Evolutionary conservation across 2,888 invertebrate species (phyloP).

Genomic region (Mimachlamys varia): DNA sequence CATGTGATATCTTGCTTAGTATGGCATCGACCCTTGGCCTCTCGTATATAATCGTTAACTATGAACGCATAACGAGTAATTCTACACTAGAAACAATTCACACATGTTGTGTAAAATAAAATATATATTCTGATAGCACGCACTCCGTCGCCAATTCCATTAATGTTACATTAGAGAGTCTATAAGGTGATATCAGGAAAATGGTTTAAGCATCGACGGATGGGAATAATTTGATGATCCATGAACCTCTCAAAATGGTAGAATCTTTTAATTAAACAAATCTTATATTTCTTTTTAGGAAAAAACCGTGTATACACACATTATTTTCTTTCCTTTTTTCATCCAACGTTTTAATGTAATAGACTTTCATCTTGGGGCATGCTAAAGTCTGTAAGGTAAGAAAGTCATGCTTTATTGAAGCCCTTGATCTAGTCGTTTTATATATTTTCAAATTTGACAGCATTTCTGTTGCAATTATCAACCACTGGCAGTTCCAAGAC

Average conservation of each 20-base stretch:
- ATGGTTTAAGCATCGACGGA: background rate
- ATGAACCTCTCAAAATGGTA: background rate
- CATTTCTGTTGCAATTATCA: background rate
- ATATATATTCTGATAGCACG: background rate
- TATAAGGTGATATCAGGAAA: background rate
- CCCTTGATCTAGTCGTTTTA: background rate
- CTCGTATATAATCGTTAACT: conserved; percentile 10
- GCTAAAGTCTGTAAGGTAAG: background rate
- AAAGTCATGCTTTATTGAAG: background rate
- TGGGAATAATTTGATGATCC: background rate
- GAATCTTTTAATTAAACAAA: background rate
- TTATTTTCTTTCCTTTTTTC: background rate
- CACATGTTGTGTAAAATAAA: conserved; percentile 2
- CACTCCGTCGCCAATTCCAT: conserved; percentile 21
- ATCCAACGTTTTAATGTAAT: background rate
- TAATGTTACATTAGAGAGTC: conserved; percentile 1
- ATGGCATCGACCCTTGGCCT: background rate
- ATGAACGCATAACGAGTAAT: background rate
- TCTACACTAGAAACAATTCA: background rate
- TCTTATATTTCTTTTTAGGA: background rate
- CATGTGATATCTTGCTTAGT: background rate
- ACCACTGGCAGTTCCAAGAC: background rate
- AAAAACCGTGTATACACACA: background rate
- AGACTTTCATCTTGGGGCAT: background rate
- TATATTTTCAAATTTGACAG: background rate